Evolutionary conservation across 2,113 vertebrate species (phyloP).

Genomic region (Phaethornis superciliosus): DNA sequence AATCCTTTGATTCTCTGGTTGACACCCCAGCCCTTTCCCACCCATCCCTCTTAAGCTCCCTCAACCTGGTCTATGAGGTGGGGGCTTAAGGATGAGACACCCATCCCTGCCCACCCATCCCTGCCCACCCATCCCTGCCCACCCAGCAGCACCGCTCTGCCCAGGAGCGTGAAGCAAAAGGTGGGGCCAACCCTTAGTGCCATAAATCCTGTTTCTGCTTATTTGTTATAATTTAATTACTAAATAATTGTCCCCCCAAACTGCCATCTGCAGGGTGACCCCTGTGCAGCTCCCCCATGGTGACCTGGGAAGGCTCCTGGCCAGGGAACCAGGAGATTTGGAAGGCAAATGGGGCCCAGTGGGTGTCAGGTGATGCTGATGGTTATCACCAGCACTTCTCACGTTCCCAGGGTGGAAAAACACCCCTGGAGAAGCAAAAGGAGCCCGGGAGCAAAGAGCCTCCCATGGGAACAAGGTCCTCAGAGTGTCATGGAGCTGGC

Average conservation of each 20-base stretch:
- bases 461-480: fast-evolving
- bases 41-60: fast-evolving
- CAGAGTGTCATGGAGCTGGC: fast-evolving
- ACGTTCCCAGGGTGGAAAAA: slow-evolving; percentile 28
- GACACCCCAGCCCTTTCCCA: background rate
- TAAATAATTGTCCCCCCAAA: background rate
- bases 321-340: background rate
- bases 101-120: background rate
- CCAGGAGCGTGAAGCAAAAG: too few species aligned
- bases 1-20: background rate
- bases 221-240: background rate
- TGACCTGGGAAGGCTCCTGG: background rate
- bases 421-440: background rate
- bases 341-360: slow-evolving; percentile 11
- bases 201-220: background rate
- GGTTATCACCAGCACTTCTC: background rate
- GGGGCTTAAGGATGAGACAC: background rate
- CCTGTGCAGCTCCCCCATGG: background rate
- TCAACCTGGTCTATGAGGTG: fast-evolving
- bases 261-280: background rate
- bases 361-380: slow-evolving; percentile 22
- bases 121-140: fast-evolving
- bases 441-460: background rate
- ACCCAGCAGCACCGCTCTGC: too few species aligned
- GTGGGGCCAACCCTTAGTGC: background rate